These are phyloP conservation scores for Psittacula derbiana DNA, from an alignment of 2,797 vertebrate species.

Conservation along the genomic window DNA sequence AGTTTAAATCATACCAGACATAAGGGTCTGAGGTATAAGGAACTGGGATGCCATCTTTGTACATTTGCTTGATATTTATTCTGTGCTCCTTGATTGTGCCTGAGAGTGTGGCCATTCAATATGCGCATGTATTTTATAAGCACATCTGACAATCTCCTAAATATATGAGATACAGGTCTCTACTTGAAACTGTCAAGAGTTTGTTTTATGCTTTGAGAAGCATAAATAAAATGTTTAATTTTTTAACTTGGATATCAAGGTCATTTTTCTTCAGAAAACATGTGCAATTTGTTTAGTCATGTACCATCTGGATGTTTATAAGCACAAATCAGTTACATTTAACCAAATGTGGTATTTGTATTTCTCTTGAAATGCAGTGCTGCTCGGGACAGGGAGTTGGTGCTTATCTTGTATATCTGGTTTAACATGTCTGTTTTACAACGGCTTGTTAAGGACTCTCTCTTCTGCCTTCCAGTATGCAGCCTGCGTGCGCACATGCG, in stretches of 20 bases:
- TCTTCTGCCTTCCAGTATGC: constrained; percentile 8
- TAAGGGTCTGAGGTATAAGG: not conserved
- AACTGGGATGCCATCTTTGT: not conserved
- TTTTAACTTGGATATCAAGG: constrained; percentile 60
- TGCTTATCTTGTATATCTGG: not conserved
- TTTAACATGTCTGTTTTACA: constrained; percentile 33
- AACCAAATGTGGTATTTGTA: constrained; percentile 58
- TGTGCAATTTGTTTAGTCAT: constrained; percentile 68
- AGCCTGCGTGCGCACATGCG: not conserved
- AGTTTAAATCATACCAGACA: not conserved
- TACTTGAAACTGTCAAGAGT: constrained; percentile 1
- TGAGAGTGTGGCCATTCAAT: not conserved
- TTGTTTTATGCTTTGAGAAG: constrained; percentile 36
- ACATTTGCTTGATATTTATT: not conserved
- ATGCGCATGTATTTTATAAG: not conserved
- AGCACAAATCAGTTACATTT: constrained; percentile 56
- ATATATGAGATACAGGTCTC: not conserved
- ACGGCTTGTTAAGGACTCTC: constrained; percentile 25
- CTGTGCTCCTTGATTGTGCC: not conserved
- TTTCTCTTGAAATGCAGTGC: constrained; percentile 26
- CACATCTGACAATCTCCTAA: not conserved
- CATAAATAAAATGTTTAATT: constrained; percentile 58
- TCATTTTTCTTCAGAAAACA: constrained; percentile 68
- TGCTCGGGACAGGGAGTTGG: constrained; percentile 3
- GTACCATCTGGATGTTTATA: constrained; percentile 69